Conservation (phyloP, 2,113 vertebrate genomes). For the Mixornis gularis region DNA sequence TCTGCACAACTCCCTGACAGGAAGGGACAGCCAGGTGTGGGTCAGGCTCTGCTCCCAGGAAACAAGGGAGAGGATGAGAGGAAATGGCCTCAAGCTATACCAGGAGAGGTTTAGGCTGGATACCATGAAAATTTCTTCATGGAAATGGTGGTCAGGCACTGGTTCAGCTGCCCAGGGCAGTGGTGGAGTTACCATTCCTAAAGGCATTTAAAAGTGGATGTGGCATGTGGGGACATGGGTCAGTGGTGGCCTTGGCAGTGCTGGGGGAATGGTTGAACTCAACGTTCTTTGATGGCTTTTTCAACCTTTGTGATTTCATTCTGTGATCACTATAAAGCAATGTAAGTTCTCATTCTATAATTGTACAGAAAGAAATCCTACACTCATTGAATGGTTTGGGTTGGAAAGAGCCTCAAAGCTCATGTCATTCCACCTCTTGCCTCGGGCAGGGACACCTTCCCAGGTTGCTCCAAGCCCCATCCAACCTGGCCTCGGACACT, state of each 20-base stretch:
- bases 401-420: not conserved
- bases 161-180: not conserved
- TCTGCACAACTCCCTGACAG: not conserved
- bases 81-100: accelerated
- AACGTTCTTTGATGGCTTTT: not conserved
- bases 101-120: not conserved
- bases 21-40: accelerated
- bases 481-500: not conserved
- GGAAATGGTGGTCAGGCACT: not conserved
- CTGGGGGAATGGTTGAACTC: not conserved
- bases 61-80: accelerated
- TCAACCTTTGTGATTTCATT: not conserved
- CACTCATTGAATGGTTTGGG: not conserved
- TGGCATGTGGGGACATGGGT: not conserved
- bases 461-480: accelerated
- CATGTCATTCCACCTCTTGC: not conserved
- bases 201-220: not conserved
- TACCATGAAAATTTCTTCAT: not conserved
- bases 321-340: not conserved
- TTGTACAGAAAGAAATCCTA: not conserved
- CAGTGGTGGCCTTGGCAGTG: not conserved
- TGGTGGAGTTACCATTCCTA: too few species aligned
- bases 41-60: not conserved
- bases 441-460: not conserved
- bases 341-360: accelerated